These are phyloP conservation scores for Phylloscopus collybita DNA, from an alignment of 2,797 vertebrate species.

Conservation along the genomic window DNA sequence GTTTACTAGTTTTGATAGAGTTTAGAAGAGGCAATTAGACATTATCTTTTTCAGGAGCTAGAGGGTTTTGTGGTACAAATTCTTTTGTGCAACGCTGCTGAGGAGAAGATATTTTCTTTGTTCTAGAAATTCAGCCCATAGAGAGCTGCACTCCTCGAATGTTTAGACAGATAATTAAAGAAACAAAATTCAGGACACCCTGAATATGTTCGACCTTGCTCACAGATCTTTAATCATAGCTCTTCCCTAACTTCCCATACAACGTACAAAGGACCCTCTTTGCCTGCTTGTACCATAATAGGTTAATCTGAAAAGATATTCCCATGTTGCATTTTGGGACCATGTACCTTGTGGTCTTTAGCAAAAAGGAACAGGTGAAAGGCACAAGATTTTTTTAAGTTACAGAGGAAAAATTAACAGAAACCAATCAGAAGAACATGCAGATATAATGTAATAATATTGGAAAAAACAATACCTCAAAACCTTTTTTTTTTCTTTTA, in stretches of 20 bases:
- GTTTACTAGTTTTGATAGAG: neutral
- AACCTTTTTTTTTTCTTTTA: neutral
- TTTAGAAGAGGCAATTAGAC: neutral
- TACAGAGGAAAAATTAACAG: neutral
- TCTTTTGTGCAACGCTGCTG: neutral
- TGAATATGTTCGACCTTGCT: constrained; percentile 12
- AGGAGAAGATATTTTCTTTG: neutral
- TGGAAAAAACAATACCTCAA: neutral
- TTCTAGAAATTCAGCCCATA: neutral
- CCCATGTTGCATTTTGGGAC: neutral
- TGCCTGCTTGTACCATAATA: neutral
- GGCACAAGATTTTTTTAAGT: neutral
- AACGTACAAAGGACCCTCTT: neutral
- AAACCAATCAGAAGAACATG: neutral
- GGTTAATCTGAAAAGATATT: neutral
- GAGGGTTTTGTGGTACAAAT: neutral
- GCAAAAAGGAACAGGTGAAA: neutral
- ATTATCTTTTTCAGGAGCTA: neutral
- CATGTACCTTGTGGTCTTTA: neutral
- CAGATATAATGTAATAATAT: neutral
- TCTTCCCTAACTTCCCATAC: neutral
- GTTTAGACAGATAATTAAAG: constrained; percentile 46
- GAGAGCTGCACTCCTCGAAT: neutral
- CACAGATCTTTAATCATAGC: neutral
- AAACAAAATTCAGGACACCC: constrained; percentile 19